Percentiles rank a stretch among this genome's conserved stretches.
Evolutionary conservation across 2,797 vertebrate species (phyloP).

Genomic region (Chloroceryle amazona): DNA sequence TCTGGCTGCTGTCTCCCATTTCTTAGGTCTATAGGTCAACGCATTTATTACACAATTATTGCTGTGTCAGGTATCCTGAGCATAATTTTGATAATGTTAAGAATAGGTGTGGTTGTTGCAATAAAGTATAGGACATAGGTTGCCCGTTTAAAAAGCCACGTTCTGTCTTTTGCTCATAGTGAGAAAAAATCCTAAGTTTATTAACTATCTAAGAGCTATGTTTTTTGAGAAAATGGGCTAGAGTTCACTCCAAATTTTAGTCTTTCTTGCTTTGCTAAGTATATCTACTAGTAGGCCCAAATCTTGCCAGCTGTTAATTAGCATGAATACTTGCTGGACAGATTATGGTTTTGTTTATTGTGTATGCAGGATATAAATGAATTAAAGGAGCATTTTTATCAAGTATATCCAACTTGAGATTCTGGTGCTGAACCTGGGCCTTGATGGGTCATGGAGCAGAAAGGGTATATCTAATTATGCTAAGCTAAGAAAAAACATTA

Average conservation of each 20-base stretch:
- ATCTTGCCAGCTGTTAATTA: background rate
- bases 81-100: background rate
- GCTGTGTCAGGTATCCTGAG: background rate
- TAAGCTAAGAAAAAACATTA: background rate
- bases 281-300: background rate
- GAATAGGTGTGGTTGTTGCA: background rate
- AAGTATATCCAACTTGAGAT: background rate
- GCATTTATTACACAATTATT: background rate
- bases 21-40: background rate
- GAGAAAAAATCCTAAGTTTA: background rate
- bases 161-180: background rate
- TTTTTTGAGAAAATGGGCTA: background rate
- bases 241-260: background rate
- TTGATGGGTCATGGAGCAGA: background rate
- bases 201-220: background rate
- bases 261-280: background rate
- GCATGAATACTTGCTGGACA: background rate
- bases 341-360: background rate
- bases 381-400: background rate
- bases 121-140: background rate
- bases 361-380: background rate
- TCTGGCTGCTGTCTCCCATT: background rate
- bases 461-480: background rate
- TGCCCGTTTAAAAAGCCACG: background rate
- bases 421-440: background rate